Conservation (phyloP, 30 jellyfish, hydroid and myxozoan species). For the Pseudorhiza aurosa region DNA sequence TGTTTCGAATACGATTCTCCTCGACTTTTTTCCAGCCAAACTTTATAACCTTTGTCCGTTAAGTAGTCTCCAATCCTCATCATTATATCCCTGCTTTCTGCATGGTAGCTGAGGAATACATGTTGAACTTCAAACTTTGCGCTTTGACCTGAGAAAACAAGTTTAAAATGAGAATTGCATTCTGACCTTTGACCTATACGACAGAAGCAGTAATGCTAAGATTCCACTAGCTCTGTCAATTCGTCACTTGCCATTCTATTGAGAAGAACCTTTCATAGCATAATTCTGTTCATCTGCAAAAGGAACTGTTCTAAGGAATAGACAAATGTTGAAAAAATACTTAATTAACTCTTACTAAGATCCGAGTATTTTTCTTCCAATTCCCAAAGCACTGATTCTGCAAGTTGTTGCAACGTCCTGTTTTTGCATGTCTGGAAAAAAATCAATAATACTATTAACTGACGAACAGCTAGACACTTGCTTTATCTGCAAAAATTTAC, state of each 20-base stretch:
- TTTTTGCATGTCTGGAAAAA: conserved; percentile 58
- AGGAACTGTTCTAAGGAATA: too few relatives aligned
- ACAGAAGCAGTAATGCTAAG: too few relatives aligned
- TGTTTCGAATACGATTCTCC: conserved; percentile 46
- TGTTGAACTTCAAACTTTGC: conserved; percentile 25
- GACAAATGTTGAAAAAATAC: too few relatives aligned
- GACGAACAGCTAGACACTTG: too few relatives aligned
- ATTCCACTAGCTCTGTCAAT: too few relatives aligned
- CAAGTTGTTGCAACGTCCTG: conserved; percentile 28
- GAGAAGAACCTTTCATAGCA: too few relatives aligned
- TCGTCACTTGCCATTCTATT: background rate
- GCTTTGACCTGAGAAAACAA: conserved; percentile 4
- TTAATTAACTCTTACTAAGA: conserved; percentile 27
- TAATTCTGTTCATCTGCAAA: too few relatives aligned
- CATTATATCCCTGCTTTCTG: conserved; percentile 40
- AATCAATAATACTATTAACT: background rate
- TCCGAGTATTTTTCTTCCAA: conserved; percentile 77
- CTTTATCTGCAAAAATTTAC: too few relatives aligned
- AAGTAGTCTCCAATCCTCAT: conserved; percentile 25
- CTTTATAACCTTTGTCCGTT: conserved; percentile 55
- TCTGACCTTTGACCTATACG: too few relatives aligned
- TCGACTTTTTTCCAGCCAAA: conserved; percentile 15
- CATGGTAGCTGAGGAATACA: conserved; percentile 49
- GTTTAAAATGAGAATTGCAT: too few relatives aligned
- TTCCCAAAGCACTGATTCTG: conserved; percentile 79